Evolutionary conservation across 2,888 invertebrate species (phyloP).

Genomic region (Dryomyza anilis): DNA sequence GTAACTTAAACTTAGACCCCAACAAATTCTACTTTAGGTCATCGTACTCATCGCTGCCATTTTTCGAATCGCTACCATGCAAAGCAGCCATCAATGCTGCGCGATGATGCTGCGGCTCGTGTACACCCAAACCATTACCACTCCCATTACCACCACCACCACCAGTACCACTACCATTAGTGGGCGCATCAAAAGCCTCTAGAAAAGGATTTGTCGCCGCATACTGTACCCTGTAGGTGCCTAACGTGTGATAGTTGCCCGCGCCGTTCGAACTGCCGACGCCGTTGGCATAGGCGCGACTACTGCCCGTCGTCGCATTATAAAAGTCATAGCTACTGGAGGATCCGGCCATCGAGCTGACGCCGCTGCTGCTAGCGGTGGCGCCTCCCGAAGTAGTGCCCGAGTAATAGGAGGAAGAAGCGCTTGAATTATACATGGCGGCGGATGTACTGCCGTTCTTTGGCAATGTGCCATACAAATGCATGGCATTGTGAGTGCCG

Average conservation of each 20-base stretch:
- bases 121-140: conserved; percentile 24
- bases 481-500: conserved; percentile 52
- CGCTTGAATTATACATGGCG: conserved; percentile 38
- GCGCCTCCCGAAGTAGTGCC: conserved; percentile 47
- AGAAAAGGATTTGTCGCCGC: conserved; percentile 62
- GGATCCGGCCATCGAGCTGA: conserved; percentile 59
- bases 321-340: conserved; percentile 60
- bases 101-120: conserved; percentile 36
- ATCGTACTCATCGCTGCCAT: conserved; percentile 60
- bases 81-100: conserved; percentile 53
- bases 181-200: conserved; percentile 58
- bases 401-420: conserved; percentile 44
- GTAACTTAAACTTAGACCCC: no score
- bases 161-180: conserved; percentile 31
- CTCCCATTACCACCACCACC: conserved; percentile 28
- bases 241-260: conserved; percentile 60
- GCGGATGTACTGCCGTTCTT: conserved; percentile 43
- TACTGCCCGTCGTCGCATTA: conserved; percentile 40
- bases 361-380: conserved; percentile 58
- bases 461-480: conserved; percentile 59
- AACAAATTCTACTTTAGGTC: conserved; percentile 60
- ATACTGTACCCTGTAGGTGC: conserved; percentile 61
- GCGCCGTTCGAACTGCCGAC: conserved; percentile 35
- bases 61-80: conserved; percentile 57
- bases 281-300: conserved; percentile 49